Conservation (phyloP, 2,113 vertebrate genomes). For the Onychostoma macrolepis region DNA sequence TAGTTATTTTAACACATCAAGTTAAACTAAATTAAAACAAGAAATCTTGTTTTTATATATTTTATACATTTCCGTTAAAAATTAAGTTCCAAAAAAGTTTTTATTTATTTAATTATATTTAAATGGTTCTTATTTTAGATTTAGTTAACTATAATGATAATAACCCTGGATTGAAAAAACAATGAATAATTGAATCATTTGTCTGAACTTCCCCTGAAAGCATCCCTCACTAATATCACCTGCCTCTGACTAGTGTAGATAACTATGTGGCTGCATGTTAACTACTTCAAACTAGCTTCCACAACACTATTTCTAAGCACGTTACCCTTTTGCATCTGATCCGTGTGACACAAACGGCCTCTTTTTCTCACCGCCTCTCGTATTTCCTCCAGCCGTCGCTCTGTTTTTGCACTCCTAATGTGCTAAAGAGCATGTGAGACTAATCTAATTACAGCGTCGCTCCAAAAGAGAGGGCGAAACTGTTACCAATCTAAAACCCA, state of each 20-base stretch:
- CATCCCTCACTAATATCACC: not conserved
- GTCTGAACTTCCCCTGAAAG: not conserved
- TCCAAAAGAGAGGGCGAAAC: conserved; percentile 57
- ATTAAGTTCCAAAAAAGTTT: too few relatives aligned
- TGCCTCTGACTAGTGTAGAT: not conserved
- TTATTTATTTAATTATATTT: too few relatives aligned
- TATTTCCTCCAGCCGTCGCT: conserved; percentile 60
- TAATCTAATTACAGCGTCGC: conserved; percentile 83
- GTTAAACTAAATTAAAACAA: too few relatives aligned
- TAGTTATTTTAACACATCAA: too few relatives aligned
- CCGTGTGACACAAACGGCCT: conserved; percentile 62
- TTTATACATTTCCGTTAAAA: too few relatives aligned
- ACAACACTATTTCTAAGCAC: not conserved
- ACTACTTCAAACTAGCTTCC: not conserved
- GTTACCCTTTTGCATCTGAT: conserved; percentile 52
- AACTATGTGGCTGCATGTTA: not conserved
- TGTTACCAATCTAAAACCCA: conserved; percentile 5
- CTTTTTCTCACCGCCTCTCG: conserved; percentile 64
- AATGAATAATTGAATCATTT: not conserved
- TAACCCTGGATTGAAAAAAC: not conserved
- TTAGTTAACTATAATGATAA: too few relatives aligned
- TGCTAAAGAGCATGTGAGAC: conserved; percentile 75
- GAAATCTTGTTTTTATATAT: too few relatives aligned
- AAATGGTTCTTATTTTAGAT: too few relatives aligned
- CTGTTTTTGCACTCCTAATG: conserved; percentile 72